Evolutionary conservation across 2,888 invertebrate species (phyloP), one percentile per base, ranked within the genome.

Genomic region (Seira sanloemensis): DNA sequence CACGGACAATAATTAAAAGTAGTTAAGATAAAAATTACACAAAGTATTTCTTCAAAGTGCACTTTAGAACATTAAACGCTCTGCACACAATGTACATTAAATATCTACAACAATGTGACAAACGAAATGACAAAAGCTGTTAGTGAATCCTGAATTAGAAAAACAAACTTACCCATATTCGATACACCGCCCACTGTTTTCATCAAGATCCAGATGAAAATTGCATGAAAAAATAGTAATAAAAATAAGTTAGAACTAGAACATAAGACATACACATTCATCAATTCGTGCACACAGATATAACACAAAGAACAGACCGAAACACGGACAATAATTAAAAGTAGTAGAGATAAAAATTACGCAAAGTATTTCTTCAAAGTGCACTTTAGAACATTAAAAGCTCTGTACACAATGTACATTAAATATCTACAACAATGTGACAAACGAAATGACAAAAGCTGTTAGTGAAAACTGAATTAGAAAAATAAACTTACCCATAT

Each of bases 141-240:
- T 37, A 37, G 12, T 37, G 4, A 37, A 37, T 37, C 5, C 12
- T 37, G 37, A 37, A 37, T 4, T 37, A 37, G 37, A 37, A n/a
- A n/a, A n/a, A n/a, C 12, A n/a, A 24, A 84, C 84, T 86, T 68
- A 85, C 85, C 86, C 88, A 80, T 88, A 88, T 72, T 88, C 89
- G 72, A 89, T 88, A 80, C 89, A 89, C 80, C 89, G 84, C 68
- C 89, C 89, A 85, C 89, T 89, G 86, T 67, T 76, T 16, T 12
- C 26, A 58, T 16, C 1, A 5, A 2, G 50, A 72, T 50, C 73
- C 62, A 74, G 18, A 37, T 37, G 4, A 37, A 37, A 37, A 37
- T 37, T 37, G 37, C 16, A 37, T 12, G 37, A 37, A 37, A 7
- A 7, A 37, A 37, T 37, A 37, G 37, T 37, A 37, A 7, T 37